Percentiles rank a stretch among this genome's conserved stretches.
Evolutionary conservation across 2,797 vertebrate genomes (phyloP).

Genomic region (Lagodon rhomboides): DNA sequence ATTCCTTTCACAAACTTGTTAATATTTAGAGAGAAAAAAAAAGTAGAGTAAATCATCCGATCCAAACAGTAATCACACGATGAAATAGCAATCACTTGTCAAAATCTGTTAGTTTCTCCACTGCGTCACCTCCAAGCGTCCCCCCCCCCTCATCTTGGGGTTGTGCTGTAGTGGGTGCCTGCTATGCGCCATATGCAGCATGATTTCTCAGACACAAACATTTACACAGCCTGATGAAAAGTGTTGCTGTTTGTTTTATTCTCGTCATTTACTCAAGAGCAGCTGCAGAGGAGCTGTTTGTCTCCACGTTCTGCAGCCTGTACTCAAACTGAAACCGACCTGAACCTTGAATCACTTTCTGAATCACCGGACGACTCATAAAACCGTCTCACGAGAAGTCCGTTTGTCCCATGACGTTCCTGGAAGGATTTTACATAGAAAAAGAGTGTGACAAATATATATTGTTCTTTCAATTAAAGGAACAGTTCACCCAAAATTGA

Average conservation of each 20-base stretch:
- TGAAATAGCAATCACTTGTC: neutral
- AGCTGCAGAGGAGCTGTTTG: conserved; percentile 40
- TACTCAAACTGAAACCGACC: conserved; percentile 40
- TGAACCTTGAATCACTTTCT: conserved; percentile 6
- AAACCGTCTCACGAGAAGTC: neutral
- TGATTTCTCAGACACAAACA: conserved; percentile 55
- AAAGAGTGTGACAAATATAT: neutral
- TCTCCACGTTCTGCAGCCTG: conserved; percentile 12
- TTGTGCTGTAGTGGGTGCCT: neutral
- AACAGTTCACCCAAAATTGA: no score
- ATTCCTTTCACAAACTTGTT: neutral
- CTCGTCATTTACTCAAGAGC: conserved; percentile 34
- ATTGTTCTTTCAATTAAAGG: neutral
- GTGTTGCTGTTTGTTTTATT: conserved; percentile 54
- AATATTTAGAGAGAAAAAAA: neutral
- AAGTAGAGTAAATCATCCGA: neutral
- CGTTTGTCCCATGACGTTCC: neutral
- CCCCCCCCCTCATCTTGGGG: neutral
- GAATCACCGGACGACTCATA: neutral
- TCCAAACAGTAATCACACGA: conserved; percentile 10
- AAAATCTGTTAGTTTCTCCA: conserved; percentile 1
- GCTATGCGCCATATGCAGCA: conserved; percentile 1
- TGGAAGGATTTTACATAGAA: neutral
- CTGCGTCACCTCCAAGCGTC: conserved; percentile 13
- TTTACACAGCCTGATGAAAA: conserved; percentile 49